These are phyloP conservation scores for Melozone crissalis DNA, from an alignment of 2,113 vertebrate genomes.

Conservation along the genomic window DNA sequence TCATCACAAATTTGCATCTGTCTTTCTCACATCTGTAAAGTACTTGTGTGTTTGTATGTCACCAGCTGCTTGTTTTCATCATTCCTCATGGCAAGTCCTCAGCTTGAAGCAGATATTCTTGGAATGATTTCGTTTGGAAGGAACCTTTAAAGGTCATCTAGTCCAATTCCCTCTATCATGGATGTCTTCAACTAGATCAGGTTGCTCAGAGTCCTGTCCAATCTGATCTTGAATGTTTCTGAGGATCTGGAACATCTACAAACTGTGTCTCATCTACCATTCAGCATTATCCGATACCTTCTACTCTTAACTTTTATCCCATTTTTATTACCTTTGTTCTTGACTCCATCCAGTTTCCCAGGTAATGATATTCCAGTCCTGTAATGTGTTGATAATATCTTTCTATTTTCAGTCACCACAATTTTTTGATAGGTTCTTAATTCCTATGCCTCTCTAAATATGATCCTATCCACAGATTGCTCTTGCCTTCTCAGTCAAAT, in stretches of 20 bases:
- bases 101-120: background rate
- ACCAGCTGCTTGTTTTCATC: background rate
- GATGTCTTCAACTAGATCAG: background rate
- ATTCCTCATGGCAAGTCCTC: background rate
- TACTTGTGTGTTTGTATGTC: background rate
- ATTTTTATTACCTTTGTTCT: background rate
- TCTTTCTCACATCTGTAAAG: background rate
- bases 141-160: background rate
- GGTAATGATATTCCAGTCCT: background rate
- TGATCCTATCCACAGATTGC: background rate
- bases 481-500: background rate
- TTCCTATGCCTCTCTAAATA: background rate
- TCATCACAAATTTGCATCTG: background rate
- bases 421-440: background rate
- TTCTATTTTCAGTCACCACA: background rate
- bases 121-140: background rate
- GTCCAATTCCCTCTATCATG: background rate
- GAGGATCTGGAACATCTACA: background rate
- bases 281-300: background rate
- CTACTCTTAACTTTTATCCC: background rate
- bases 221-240: background rate
- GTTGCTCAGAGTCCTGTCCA: background rate
- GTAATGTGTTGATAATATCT: background rate
- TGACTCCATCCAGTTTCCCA: background rate
- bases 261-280: rapidly evolving